Evolutionary conservation across 2,797 vertebrate species (phyloP).

Genomic region (Fistularia tabacaria): DNA sequence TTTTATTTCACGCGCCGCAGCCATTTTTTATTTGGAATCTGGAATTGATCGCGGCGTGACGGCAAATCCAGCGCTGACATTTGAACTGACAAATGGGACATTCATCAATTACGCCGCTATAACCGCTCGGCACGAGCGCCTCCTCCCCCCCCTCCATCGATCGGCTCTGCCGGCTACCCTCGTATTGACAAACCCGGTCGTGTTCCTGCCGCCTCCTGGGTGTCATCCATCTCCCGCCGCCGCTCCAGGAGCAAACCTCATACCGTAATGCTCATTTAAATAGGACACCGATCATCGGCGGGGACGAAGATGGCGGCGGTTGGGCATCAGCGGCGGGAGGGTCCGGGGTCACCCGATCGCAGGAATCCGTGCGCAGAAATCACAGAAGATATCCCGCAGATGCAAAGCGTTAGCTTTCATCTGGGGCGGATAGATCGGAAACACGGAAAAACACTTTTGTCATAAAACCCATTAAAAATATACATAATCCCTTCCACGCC

Average conservation of each 20-base stretch:
- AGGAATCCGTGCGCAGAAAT: too few relatives aligned
- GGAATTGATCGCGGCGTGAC: constrained; percentile 16
- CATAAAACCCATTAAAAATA: too few relatives aligned
- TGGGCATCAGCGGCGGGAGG: constrained; percentile 22
- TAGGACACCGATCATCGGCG: constrained; percentile 64
- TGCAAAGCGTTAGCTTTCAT: too few relatives aligned
- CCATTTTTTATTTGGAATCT: constrained; percentile 6
- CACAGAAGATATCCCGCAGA: too few relatives aligned
- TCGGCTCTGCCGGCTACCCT: constrained; percentile 56
- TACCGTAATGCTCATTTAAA: constrained; percentile 69
- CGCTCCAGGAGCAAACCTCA: constrained; percentile 56
- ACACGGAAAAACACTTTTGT: too few relatives aligned
- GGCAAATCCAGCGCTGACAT: constrained; percentile 46
- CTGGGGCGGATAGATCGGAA: too few relatives aligned
- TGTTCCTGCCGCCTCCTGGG: constrained; percentile 44
- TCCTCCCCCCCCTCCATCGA: constrained; percentile 60
- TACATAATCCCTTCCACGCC: too few relatives aligned
- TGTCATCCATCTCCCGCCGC: constrained; percentile 55
- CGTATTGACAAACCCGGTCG: constrained; percentile 58
- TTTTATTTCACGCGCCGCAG: too few relatives aligned
- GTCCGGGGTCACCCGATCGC: too few relatives aligned
- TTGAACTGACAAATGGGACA: constrained; percentile 52
- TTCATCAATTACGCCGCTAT: constrained; percentile 56
- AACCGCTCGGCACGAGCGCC: constrained; percentile 50
- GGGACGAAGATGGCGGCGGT: constrained; percentile 42